Base-by-base conservation (phyloP, 2,113 vertebrate genomes). In the Capreolus pygargus region DNA sequence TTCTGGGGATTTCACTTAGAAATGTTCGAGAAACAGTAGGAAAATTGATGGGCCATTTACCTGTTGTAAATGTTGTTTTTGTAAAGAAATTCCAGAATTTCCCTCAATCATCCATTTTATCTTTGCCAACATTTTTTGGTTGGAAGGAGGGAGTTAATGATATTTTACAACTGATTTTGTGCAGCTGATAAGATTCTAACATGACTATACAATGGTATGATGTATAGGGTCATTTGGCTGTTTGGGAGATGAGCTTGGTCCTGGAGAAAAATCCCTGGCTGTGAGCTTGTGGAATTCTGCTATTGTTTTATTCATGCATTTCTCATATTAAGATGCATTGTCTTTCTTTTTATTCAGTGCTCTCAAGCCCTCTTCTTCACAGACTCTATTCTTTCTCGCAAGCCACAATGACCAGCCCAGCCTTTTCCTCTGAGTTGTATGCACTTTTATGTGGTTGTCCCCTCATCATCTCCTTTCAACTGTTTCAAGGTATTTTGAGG, bases 41-140 rank as follows among this genome's bases (percentile, higher is more conserved):
- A 83, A 94, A 94, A 76, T 33, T 36, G 13, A 36, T 92, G 70
- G 55, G 7, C 9, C 47, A 28, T 67, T 95, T 86, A 92, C 21
- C 13, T 85, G 25, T 82, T 96, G 23, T 79, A 94, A 89, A 94
- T 93, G 3, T n/a, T 79, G 21, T 83, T 96, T 58, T 45, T 95
- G 6, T n/a, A 81, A 43, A 36, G 27, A 94, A 87, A 96, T 90
- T 91, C 30, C 23, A 82, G 8, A 30, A 50, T 88, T 87, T 87
- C 58, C 15, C 15, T 83, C 6, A 88, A 6, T 82, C 25, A 60
- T 60, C 39, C 25, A 21, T 83, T 93, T 97, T 74, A 16, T 93
- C 27, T 74, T 85, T 82, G 60, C 36, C 89, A 95, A 43, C 11
- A 64, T 85, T 74, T 95, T 92, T 57, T 50, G 30, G 74, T 93